These are phyloP conservation scores for Parauchenoglanis ngamensis DNA, from an alignment of 2,797 vertebrate species.

Conservation along the genomic window DNA sequence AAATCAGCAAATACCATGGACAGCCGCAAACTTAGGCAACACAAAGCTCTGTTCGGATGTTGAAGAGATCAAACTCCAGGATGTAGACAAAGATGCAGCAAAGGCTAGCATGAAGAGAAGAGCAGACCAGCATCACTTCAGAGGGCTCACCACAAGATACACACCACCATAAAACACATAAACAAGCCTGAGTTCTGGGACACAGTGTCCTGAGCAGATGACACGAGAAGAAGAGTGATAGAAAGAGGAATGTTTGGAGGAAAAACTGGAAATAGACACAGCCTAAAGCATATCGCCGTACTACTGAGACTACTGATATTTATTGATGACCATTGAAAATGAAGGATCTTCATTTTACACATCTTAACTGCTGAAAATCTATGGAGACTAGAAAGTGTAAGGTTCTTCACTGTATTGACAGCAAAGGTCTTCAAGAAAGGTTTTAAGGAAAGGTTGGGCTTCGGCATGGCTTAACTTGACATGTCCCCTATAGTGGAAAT, in stretches of 20 bases:
- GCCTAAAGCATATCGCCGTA: background rate
- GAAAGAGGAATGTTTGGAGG: background rate
- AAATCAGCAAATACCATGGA: background rate
- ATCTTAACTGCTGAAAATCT: background rate
- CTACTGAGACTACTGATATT: background rate
- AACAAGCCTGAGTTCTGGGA: conserved; percentile 18
- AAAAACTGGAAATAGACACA: background rate
- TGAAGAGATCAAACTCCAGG: conserved; percentile 6
- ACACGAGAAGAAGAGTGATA: background rate
- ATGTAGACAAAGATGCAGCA: background rate
- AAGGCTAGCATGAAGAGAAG: background rate
- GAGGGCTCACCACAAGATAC: conserved; percentile 30
- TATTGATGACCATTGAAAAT: background rate
- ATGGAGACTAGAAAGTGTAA: background rate
- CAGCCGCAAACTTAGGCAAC: background rate
- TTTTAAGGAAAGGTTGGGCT: background rate
- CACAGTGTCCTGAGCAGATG: conserved; percentile 4
- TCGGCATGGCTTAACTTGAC: background rate
- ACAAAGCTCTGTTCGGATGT: conserved; percentile 3
- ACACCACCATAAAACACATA: conserved; percentile 31
- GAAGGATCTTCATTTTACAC: background rate
- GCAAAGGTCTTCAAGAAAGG: background rate
- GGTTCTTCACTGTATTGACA: background rate
- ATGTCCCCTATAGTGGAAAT: background rate
- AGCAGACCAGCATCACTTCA: conserved; percentile 28